Evolutionary conservation across 2,797 vertebrate genomes (phyloP).

Genomic region (Caiman crocodilus): DNA sequence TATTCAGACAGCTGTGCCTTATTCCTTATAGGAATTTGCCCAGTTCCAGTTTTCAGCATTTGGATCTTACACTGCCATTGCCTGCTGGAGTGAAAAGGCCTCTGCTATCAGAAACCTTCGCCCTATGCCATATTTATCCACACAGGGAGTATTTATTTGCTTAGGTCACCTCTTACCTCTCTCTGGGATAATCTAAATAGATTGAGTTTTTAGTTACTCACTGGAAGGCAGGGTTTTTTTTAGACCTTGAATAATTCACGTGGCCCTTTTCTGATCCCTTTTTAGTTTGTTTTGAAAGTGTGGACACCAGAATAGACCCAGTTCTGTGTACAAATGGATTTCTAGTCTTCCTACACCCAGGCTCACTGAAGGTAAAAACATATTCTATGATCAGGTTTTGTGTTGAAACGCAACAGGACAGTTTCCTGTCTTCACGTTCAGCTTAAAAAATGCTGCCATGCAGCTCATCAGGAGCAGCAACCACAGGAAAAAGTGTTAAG

Average conservation of each 20-base stretch:
- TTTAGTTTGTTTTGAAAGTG: not conserved
- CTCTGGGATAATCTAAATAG: not conserved
- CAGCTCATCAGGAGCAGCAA: not conserved
- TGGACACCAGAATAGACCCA: not conserved
- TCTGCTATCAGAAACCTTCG: not conserved
- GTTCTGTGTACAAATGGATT: not conserved
- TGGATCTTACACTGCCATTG: not conserved
- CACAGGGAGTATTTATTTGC: not conserved
- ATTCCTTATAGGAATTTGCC: not conserved
- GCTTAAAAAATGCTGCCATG: not conserved
- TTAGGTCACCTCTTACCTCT: not conserved
- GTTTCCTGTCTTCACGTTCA: not conserved
- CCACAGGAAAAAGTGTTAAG: not conserved
- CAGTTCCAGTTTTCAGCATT: not conserved
- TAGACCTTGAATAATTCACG: not conserved
- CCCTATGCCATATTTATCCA: not conserved
- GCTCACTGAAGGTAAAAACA: not conserved
- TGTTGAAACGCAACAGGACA: not conserved
- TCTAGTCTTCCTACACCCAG: not conserved
- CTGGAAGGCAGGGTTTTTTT: not conserved
- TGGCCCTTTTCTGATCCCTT: not conserved
- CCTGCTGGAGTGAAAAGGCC: not conserved
- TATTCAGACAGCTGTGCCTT: not conserved
- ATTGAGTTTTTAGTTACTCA: accelerated
- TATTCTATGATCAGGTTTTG: not conserved